Evolutionary conservation across 2,797 vertebrate species (phyloP).

Genomic region (Enteromius unitaeniatus): DNA sequence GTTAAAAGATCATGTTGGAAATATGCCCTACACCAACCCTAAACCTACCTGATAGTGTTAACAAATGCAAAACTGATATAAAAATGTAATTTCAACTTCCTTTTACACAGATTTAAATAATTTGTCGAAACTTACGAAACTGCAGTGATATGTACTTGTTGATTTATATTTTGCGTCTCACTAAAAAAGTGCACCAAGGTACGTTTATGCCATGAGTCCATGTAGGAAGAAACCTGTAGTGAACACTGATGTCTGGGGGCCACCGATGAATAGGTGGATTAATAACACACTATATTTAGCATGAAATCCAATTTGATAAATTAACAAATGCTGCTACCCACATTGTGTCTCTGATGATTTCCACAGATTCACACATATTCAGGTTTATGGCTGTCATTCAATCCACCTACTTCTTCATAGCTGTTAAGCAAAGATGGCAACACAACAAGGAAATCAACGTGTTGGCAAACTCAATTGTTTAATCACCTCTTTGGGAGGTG

Average conservation of each 20-base stretch:
- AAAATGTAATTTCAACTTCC: no score
- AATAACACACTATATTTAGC: constrained; percentile 56
- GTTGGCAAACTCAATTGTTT: constrained; percentile 34
- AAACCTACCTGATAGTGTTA: no score
- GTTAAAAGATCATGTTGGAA: no score
- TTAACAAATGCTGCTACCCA: constrained; percentile 34
- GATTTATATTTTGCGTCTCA: no score
- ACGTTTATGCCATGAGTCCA: no score
- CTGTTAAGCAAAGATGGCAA: constrained; percentile 21
- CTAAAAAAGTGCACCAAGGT: no score
- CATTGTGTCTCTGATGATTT: constrained; percentile 27
- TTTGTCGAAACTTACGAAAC: no score
- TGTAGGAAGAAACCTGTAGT: constrained; percentile 41
- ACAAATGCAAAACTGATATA: no score
- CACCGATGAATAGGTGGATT: constrained; percentile 45
- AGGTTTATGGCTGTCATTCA: constrained; percentile 46
- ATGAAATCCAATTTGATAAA: constrained; percentile 53
- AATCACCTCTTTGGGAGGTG: constrained; percentile 14
- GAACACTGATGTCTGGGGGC: constrained; percentile 32
- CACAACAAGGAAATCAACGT: constrained; percentile 5
- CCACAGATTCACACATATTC: constrained; percentile 35
- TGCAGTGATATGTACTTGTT: no score
- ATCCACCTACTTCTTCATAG: constrained; percentile 20
- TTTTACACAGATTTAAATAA: no score
- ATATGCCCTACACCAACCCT: no score